These are phyloP conservation scores for Procavia capensis DNA, from an alignment of 2,113 vertebrate genomes.

Conservation along the genomic window DNA sequence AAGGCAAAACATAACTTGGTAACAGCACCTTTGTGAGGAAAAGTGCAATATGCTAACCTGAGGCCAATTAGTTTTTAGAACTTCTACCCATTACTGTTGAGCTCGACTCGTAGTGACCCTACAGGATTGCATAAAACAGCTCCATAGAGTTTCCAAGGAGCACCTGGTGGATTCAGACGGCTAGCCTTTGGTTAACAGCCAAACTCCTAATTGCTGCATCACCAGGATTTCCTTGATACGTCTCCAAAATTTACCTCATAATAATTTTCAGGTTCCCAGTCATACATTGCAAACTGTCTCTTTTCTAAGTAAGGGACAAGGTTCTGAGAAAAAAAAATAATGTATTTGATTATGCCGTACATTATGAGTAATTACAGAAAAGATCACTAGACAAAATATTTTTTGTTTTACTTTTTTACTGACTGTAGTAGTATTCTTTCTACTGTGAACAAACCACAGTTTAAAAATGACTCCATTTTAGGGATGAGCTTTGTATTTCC, in stretches of 20 bases:
- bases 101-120: no score
- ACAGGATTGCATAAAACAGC: no score
- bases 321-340: no score
- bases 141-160: no score
- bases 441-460: neutral
- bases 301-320: neutral
- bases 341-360: no score
- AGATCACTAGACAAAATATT: neutral
- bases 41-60: neutral
- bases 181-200: no score
- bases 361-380: no score
- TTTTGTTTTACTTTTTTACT: neutral
- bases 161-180: no score
- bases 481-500: neutral
- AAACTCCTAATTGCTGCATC: no score
- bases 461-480: slow-evolving; percentile 4
- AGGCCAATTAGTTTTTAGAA: neutral
- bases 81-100: no score
- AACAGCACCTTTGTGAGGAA: neutral
- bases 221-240: no score
- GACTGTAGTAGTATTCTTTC: neutral
- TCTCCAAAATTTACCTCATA: neutral
- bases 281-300: neutral
- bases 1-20: neutral
- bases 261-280: neutral